These are phyloP conservation scores for Ichneumon xanthorius DNA, from an alignment of 2,888 invertebrate genomes.

Conservation along the genomic window DNA sequence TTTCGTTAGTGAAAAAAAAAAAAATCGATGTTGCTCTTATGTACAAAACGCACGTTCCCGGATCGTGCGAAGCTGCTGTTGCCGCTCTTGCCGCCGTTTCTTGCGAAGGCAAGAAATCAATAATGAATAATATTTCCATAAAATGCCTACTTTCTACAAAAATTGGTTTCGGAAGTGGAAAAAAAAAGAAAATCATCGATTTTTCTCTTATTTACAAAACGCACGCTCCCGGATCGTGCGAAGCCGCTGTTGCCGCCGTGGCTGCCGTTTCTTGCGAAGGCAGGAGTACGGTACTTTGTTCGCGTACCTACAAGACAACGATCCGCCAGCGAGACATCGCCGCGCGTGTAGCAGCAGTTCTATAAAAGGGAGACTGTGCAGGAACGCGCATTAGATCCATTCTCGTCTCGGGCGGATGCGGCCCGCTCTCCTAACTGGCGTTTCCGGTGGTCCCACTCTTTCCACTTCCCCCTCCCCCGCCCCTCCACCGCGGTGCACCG, in stretches of 20 bases:
- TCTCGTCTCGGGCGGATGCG: conserved; percentile 80
- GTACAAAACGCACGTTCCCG: no score
- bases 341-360: conserved; percentile 62
- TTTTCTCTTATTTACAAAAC: no score
- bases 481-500: background rate
- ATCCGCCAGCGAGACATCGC: conserved; percentile 2
- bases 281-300: conserved; percentile 38
- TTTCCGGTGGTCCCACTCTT: conserved; percentile 80
- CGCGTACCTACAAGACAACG: conserved; percentile 30
- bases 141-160: no score
- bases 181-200: no score
- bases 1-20: no score
- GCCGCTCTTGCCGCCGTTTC: no score
- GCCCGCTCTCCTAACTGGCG: conserved; percentile 81
- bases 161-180: no score
- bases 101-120: no score
- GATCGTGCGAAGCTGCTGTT: no score
- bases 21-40: no score
- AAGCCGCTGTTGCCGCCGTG: background rate
- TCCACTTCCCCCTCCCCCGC: conserved; percentile 48
- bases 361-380: conserved; percentile 77
- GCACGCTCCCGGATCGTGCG: background rate
- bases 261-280: background rate
- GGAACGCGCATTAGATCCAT: conserved; percentile 77
- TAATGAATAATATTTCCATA: no score